Evolutionary conservation across 2,797 vertebrate genomes (phyloP), one percentile per base, ranked within the genome.

Genomic region (Lepilemur septentrionalis): DNA sequence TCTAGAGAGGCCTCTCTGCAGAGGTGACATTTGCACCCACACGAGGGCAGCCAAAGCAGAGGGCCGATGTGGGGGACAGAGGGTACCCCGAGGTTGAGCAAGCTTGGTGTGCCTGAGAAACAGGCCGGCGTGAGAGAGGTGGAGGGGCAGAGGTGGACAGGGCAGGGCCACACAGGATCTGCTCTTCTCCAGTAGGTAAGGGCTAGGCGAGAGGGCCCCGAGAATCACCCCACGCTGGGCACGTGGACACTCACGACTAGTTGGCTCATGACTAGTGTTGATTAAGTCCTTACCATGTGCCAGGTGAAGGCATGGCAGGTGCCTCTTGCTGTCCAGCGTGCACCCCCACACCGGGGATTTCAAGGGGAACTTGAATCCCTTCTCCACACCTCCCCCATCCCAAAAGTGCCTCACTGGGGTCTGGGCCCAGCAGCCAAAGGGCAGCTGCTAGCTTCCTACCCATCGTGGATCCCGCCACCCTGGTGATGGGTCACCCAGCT

Each of bases 391-490:
- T 50, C n/a, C 18, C 30, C 35, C 18, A 7, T 8, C 28, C 2
- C 50, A 22, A 35, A 72, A 59, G 69, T 72, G 35, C 48, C 20
- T 38, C 3, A 8, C 43, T 48, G 4, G 11, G 18, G 28, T 35
- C 89, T 48, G 32, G 32, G 43, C 61, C 43, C 8, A 3, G 30
- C 46, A 38, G 82, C 48, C 57, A 57, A 52, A 67, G 65, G 30
- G 55, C 28, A 20, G 57, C 57, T 52, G 8, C 9, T 18, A 3
- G 50, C n/a, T 46, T 25, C 13, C 55, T 23, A 14, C 76, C 38
- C 25, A 2, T 46, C 23, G 18, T 3, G 35, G 38, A 14, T 70
- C 22, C 35, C 0, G 0, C 17, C 3, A 17, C 32, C 32, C 28
- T 59, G 18, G 63, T 7, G 2, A 8, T 0, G 0, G 1, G 17